Base-by-base conservation (phyloP, 2,888 invertebrate genomes). In the Nysson spinosus region DNA sequence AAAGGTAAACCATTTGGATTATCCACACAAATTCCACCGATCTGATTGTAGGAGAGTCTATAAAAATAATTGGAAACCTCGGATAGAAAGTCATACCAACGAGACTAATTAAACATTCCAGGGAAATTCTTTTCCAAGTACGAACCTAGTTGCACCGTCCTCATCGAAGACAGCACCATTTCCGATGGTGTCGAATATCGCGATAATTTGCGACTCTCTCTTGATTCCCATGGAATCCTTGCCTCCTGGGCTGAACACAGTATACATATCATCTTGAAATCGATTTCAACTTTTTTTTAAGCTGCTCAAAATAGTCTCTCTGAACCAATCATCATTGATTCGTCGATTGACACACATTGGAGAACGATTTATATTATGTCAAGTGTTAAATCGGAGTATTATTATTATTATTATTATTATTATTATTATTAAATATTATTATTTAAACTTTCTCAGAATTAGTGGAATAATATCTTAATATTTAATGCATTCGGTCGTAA, bases 11-110 rank as follows among this genome's bases (percentile, higher is more conserved):
- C 70, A 1, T 58, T 39, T 19, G 72, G 75, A 73, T 73, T 72
- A 54, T 81, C 77, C 58, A 55, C 42, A 44, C 54, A 78, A 69
- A 78, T 72, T 54, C 83, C 83, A 19, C 79, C 78, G 22, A 76
- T 76, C 69, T 82, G 81, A 75, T 82, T 83, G 63, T 78, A 82
- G 42, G 75, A 79, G 46, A 82, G 69, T 34, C 83, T 83, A 60
- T 20, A 63, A 44, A 72, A 55, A 66, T 62, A 68, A 75, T 73
- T 70, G 67, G 67, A 74, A 63, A 66, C 51, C n/a, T 64, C 46
- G 65, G 51, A 46, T 34, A 30, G 47, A 43, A 52, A 43, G 49
- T 46, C 40, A 39, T 42, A 12, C 32, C 14, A 6, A 11, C 35
- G 73, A 69, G 60, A 43, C 55, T 69, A 72, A 74, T 74, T 72